These are phyloP conservation scores for Zygothrica quintamaculata DNA, from an alignment of 2,888 invertebrate genomes.

Conservation along the genomic window DNA sequence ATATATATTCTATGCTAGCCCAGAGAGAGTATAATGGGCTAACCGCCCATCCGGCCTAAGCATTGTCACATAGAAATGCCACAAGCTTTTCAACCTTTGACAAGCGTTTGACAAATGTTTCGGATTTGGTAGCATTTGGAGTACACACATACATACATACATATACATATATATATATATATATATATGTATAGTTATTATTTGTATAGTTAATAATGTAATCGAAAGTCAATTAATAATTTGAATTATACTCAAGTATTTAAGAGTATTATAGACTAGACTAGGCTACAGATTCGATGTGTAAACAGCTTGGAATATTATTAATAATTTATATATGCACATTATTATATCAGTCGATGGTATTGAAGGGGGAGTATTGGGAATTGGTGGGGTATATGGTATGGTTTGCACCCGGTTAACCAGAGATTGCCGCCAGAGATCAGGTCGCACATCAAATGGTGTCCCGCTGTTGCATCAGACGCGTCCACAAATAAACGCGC, in stretches of 20 bases:
- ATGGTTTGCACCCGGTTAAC: too few relatives aligned
- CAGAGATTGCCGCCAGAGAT: conserved; percentile 7
- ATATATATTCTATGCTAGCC: too few relatives aligned
- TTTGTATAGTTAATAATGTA: conserved; percentile 28
- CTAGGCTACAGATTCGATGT: conserved; percentile 17
- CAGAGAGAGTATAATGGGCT: too few relatives aligned
- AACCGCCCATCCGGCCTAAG: neutral
- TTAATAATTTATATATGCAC: conserved; percentile 34
- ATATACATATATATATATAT: neutral
- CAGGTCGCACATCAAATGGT: conserved; percentile 54
- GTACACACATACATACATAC: conserved; percentile 10
- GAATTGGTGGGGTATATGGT: too few relatives aligned
- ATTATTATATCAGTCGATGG: conserved; percentile 4
- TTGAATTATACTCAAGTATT: conserved; percentile 16
- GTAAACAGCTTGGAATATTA: conserved; percentile 32
- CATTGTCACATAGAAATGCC: conserved; percentile 53
- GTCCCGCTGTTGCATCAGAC: conserved; percentile 70
- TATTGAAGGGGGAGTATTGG: too few relatives aligned
- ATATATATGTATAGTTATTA: neutral
- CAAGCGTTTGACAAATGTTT: conserved; percentile 81
- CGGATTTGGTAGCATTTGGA: conserved; percentile 55
- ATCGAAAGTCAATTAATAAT: conserved; percentile 51
- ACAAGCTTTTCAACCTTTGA: conserved; percentile 71
- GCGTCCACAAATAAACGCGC: conserved; percentile 79
- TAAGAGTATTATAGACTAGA: neutral